These are phyloP conservation scores for Scolopax bukidnonensis DNA, from an alignment of 2,797 vertebrate species.

Conservation along the genomic window DNA sequence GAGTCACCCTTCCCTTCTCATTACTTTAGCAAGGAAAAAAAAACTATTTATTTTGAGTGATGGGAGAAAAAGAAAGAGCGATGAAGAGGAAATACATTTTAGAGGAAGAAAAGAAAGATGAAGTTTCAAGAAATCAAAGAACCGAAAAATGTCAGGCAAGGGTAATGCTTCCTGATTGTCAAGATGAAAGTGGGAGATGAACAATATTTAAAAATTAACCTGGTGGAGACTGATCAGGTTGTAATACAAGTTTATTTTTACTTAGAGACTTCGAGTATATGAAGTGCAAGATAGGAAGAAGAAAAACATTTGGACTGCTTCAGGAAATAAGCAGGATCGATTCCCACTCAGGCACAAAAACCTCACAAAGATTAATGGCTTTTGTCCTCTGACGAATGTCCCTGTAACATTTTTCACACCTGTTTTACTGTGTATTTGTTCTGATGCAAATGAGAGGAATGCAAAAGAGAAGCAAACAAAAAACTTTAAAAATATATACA, in stretches of 20 bases:
- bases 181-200: not conserved
- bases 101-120: not conserved
- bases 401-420: not conserved
- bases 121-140: not conserved
- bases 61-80: not conserved
- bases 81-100: not conserved
- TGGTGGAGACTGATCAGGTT: not conserved
- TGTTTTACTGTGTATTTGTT: not conserved
- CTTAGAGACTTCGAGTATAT: not conserved
- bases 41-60: not conserved
- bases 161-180: not conserved
- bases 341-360: not conserved
- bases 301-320: not conserved
- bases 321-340: not conserved
- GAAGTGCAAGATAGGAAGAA: not conserved
- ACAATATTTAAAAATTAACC: not conserved
- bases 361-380: not conserved
- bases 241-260: not conserved
- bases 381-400: not conserved
- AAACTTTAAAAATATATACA: not conserved
- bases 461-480: not conserved
- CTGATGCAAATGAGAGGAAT: not conserved
- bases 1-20: not conserved
- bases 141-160: not conserved
- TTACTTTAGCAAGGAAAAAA: not conserved